Percentiles rank a stretch among this genome's conserved stretches.
phyloP scores from a whole-genome alignment of 53 echinoderm and acorn worm genomes.

The Henricia sp. region DNA sequence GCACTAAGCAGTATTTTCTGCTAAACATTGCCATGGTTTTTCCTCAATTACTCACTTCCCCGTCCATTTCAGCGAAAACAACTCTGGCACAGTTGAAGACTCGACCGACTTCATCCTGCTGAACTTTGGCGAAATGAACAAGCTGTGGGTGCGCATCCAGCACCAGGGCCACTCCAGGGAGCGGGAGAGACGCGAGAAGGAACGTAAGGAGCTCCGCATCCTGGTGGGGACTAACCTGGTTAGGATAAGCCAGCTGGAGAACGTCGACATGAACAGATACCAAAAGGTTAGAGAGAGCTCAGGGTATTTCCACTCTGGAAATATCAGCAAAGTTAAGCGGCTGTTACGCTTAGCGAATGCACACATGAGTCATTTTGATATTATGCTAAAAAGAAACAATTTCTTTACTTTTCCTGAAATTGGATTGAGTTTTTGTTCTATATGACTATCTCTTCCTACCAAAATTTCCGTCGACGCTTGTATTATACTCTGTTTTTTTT shows the following conservation, averaged over 20 bases:
- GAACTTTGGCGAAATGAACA: constrained; percentile 99
- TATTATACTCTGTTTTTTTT: neutral
- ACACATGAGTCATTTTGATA: too few species aligned
- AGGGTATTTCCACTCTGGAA: too few species aligned
- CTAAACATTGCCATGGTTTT: too few species aligned
- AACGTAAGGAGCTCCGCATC: constrained; percentile 90
- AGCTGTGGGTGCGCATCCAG: constrained; percentile 98
- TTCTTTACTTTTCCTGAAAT: too few species aligned
- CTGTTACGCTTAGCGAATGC: too few species aligned
- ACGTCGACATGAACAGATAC: constrained; percentile 83
- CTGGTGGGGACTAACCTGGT: constrained; percentile 98
- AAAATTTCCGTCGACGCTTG: too few species aligned
- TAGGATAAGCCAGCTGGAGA: constrained; percentile 96
- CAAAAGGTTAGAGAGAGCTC: constrained; percentile 73
- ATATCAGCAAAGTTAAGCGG: too few species aligned
- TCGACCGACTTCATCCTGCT: constrained; percentile 98
- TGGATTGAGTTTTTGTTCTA: too few species aligned
- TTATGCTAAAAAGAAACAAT: too few species aligned
- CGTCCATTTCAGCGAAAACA: constrained; percentile 60
- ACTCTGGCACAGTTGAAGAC: constrained; percentile 83
- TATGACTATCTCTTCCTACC: too few species aligned
- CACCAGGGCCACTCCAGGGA: constrained; percentile 97
- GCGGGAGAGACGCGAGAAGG: constrained; percentile 95
- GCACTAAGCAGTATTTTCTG: too few species aligned
- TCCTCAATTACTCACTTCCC: neutral